phyloP scores from a whole-genome alignment of 2,797 vertebrate species.

The Lateolabrax maculatus region DNA sequence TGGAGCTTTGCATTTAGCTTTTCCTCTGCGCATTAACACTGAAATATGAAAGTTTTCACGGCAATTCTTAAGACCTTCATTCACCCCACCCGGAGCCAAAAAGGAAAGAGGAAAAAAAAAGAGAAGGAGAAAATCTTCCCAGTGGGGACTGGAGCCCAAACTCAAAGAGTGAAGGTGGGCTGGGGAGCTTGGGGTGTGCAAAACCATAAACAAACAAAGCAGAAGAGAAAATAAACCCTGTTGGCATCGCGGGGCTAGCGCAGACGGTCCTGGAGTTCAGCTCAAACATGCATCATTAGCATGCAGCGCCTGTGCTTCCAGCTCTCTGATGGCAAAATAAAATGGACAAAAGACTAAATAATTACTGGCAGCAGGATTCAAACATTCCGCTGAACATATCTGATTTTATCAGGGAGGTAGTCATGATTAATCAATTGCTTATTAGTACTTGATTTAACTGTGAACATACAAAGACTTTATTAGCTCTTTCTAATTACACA shows the following conservation, averaged over 20 bases:
- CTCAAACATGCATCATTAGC: conserved; percentile 79
- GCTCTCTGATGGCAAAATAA: conserved; percentile 70
- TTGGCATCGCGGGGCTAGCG: conserved; percentile 55
- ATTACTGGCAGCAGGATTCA: conserved; percentile 69
- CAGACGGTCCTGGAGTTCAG: conserved; percentile 74
- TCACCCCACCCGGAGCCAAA: conserved; percentile 53
- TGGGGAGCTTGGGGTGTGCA: conserved; percentile 29
- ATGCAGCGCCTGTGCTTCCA: conserved; percentile 73
- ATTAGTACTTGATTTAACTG: conserved; percentile 73
- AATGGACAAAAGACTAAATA: conserved; percentile 72
- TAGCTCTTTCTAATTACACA: conserved; percentile 66
- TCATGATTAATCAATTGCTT: conserved; percentile 70
- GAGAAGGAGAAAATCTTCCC: conserved; percentile 29
- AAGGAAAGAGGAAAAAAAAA: neutral
- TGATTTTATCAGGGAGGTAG: conserved; percentile 67
- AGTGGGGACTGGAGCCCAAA: conserved; percentile 57
- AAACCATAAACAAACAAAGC: conserved; percentile 74
- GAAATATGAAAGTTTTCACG: conserved; percentile 63
- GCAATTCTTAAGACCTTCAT: conserved; percentile 59
- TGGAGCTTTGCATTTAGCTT: conserved; percentile 68
- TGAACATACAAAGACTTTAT: conserved; percentile 63
- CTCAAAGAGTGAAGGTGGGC: conserved; percentile 36
- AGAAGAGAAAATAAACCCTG: conserved; percentile 68
- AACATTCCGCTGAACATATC: conserved; percentile 66
- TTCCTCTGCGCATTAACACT: conserved; percentile 60